These are phyloP conservation scores for Tenthredo mesomela DNA, from an alignment of 2,888 invertebrate species.

Conservation along the genomic window DNA sequence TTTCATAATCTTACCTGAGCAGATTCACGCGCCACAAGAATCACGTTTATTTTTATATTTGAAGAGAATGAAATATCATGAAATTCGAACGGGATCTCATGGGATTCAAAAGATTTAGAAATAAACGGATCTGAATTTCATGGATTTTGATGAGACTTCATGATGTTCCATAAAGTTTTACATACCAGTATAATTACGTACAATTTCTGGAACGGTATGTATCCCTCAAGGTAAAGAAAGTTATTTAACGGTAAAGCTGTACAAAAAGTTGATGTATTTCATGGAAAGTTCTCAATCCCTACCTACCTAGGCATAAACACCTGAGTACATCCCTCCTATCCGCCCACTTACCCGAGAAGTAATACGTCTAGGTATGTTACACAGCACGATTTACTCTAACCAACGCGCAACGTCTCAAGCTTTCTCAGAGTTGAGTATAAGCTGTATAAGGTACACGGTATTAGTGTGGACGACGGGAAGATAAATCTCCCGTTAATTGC, in stretches of 20 bases:
- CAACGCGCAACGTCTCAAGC: not conserved
- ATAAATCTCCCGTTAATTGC: constrained; percentile 41
- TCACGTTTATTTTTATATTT: not conserved
- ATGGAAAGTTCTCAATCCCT: not conserved
- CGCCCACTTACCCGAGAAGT: not conserved
- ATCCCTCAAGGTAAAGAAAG: not conserved
- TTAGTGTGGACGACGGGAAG: constrained; percentile 7
- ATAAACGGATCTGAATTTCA: not conserved
- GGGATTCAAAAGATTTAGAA: not conserved
- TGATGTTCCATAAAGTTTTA: not conserved
- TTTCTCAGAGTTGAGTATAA: not conserved
- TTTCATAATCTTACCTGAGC: not conserved
- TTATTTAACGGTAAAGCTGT: not conserved
- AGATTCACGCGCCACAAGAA: not conserved
- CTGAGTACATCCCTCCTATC: not conserved
- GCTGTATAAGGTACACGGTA: constrained; percentile 19
- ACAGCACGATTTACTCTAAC: constrained; percentile 9
- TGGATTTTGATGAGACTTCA: not conserved
- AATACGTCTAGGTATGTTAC: constrained; percentile 16
- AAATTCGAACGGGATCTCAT: not conserved
- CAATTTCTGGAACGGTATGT: not conserved
- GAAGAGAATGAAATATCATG: not conserved
- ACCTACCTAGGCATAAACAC: not conserved
- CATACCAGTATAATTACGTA: not conserved
- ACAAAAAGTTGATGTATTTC: not conserved